phyloP scores from a whole-genome alignment of 2,888 invertebrate genomes.

The Empis stercorea region DNA sequence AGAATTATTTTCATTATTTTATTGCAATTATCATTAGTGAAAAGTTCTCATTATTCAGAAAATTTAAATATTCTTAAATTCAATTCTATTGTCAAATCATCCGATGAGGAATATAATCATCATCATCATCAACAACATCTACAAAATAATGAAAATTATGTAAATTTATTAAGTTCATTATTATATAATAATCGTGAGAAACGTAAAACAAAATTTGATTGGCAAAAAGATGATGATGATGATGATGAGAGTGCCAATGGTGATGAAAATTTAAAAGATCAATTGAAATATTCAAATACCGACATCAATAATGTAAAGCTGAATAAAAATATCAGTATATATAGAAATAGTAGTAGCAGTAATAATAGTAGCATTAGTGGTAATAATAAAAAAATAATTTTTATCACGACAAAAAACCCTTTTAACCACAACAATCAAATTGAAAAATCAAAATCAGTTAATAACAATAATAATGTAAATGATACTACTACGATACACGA shows the following conservation, averaged over 20 bases:
- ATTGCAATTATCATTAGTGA: too few species aligned
- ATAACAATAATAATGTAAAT: background rate
- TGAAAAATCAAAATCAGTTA: background rate
- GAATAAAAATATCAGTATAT: too few species aligned
- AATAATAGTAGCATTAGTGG: background rate
- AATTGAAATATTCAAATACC: too few species aligned
- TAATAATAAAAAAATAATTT: too few species aligned
- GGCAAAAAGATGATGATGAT: slow-evolving; percentile 7
- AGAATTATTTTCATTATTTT: too few species aligned
- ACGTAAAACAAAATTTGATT: slow-evolving; percentile 7
- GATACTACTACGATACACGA: background rate
- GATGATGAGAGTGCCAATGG: background rate
- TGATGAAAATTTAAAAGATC: background rate
- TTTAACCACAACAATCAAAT: too few species aligned
- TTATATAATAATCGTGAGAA: background rate
- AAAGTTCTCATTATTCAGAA: too few species aligned
- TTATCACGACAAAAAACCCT: too few species aligned
- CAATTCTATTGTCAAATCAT: too few species aligned
- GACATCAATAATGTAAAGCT: too few species aligned
- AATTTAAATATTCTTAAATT: too few species aligned
- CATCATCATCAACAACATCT: background rate
- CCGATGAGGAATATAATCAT: too few species aligned
- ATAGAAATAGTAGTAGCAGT: background rate
- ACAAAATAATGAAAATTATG: background rate
- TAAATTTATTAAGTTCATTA: background rate